These are phyloP conservation scores for Heliconius hermathena DNA, from an alignment of 1,140 invertebrate genomes.

Conservation along the genomic window DNA sequence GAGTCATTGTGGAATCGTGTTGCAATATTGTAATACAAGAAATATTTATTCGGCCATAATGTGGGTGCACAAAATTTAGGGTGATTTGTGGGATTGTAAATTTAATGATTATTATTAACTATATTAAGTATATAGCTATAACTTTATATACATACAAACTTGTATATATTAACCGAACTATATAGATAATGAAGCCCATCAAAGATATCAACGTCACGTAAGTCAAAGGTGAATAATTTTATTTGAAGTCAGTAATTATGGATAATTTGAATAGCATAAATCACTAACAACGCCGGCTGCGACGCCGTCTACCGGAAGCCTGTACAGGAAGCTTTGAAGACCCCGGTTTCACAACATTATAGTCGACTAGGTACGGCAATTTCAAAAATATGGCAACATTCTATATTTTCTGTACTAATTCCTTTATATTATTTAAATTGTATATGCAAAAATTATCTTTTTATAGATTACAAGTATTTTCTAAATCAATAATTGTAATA, in stretches of 20 bases:
- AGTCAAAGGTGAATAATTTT: slow-evolving; percentile 44
- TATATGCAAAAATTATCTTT: not conserved
- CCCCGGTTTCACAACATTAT: slow-evolving; percentile 34
- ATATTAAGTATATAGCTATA: not conserved
- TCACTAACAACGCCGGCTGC: slow-evolving; percentile 65
- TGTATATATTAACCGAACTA: not conserved
- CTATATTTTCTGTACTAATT: not conserved
- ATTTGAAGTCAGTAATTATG: slow-evolving; percentile 60
- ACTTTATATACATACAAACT: not conserved
- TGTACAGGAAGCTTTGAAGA: slow-evolving; percentile 69
- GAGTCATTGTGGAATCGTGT: slow-evolving; percentile 59
- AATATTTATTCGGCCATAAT: slow-evolving; percentile 18
- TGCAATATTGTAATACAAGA: slow-evolving; percentile 28
- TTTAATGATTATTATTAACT: not conserved
- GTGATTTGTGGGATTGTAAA: not conserved
- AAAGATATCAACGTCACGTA: slow-evolving; percentile 3
- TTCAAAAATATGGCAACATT: not conserved
- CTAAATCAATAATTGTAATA: too few species aligned
- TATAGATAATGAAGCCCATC: not conserved
- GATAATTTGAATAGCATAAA: slow-evolving; percentile 75
- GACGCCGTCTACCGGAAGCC: slow-evolving; percentile 63
- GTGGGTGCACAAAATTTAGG: not conserved
- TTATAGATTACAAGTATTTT: too few species aligned
- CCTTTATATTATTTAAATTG: not conserved
- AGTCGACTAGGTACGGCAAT: not conserved